Base-by-base conservation (phyloP, 2,113 vertebrate genomes). In the Stercorarius parasiticus region DNA sequence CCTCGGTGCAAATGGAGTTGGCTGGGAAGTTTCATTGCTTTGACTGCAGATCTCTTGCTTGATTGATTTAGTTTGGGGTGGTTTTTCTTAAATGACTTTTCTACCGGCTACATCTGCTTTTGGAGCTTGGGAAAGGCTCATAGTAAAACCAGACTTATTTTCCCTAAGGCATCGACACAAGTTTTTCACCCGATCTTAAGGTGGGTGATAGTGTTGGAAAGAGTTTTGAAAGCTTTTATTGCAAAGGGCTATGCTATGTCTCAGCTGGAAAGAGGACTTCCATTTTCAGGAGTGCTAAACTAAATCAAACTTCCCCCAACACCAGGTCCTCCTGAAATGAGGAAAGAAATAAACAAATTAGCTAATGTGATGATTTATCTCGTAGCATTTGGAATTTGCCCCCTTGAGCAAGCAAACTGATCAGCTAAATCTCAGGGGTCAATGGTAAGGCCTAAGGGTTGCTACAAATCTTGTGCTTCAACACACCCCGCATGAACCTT, bases 351-450 rank as follows among this genome's bases (percentile, higher is more conserved):
- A 74, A 88, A 82, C 55, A 95, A 74, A 87, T 85, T 65, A 64
- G 66, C 34, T 91, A 89, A 90, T 83, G 88, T 70, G 55, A 71
- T 94, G 82, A 92, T 91, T 97, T 97, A 88, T 96, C 92, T 90
- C 49, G 36, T 30, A 90, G 34, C 40, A 55, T 84, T 96, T 91
- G 86, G 83, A 88, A 86, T 71, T 86, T 95, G 38, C 53, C 78
- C 91, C 87, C 91, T 90, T 65, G 53, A 92, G 95, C 70, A 93
- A 96, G 77, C 11, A 65, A 91, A 86, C 95, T 93, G 66, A 81
- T 96, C 92, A 97, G 58, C 40, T 23, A 76, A 42, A 73, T 78
- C 84, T 86, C 81, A 66, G 40, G 13, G n/a, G 69, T 86, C 61
- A 96, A 81, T 74, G 69, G 73, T 52, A 30, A 59, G 50, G 14